Conservation (phyloP, 2,888 invertebrate genomes). For the Cryptocheilus praepositus region DNA sequence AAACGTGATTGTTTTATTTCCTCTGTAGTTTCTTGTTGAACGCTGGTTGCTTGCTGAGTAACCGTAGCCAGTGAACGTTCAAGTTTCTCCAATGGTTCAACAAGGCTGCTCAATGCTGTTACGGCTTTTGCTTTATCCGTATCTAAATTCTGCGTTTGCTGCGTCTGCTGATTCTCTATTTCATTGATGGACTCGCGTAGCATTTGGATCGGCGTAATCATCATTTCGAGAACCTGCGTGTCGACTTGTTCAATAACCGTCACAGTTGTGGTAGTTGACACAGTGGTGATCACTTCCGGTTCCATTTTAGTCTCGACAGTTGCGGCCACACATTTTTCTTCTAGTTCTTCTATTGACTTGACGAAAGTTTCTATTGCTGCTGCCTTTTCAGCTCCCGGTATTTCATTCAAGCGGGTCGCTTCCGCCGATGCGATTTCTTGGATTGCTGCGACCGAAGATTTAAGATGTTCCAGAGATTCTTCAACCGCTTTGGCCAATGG, state of each 20-base stretch:
- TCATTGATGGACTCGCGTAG: slow-evolving; percentile 1
- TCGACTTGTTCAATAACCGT: slow-evolving; percentile 19
- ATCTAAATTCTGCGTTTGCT: slow-evolving; percentile 18
- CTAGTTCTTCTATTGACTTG: slow-evolving; percentile 29
- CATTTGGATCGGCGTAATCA: slow-evolving; percentile 29
- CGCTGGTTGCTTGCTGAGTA: slow-evolving; percentile 36
- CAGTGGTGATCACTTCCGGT: not conserved
- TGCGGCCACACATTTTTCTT: slow-evolving; percentile 31
- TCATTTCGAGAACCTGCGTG: slow-evolving; percentile 18
- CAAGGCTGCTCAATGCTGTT: slow-evolving; percentile 45
- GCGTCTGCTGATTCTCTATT: slow-evolving; percentile 17
- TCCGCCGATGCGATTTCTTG: slow-evolving; percentile 19
- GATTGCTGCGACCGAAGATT: slow-evolving; percentile 28
- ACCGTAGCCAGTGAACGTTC: slow-evolving; percentile 32
- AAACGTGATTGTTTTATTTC: not conserved
- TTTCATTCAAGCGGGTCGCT: not conserved
- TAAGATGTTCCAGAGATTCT: slow-evolving; percentile 33
- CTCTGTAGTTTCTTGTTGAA: slow-evolving; percentile 30
- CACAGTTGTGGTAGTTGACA: not conserved
- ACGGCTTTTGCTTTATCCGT: not conserved
- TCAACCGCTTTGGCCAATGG: slow-evolving; percentile 8
- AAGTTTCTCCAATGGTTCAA: slow-evolving; percentile 19
- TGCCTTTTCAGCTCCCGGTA: slow-evolving; percentile 12
- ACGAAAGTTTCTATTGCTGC: slow-evolving; percentile 29
- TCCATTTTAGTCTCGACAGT: slow-evolving; percentile 6